A percentile compares a stretch with the other conserved stretches of the same genome.
phyloP scores from a whole-genome alignment of 2,888 invertebrate genomes.

The Nasonia oneida region DNA sequence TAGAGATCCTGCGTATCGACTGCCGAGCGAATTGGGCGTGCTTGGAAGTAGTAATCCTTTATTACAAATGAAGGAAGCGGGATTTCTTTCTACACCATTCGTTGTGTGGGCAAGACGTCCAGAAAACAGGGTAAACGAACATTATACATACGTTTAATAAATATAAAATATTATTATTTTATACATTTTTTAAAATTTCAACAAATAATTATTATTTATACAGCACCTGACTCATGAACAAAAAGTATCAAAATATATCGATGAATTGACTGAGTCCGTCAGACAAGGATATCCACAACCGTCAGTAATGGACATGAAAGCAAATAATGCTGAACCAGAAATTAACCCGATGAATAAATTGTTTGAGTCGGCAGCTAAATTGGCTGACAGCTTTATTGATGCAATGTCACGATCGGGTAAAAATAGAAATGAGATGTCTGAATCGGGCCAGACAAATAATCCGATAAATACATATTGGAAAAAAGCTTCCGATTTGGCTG shows the following conservation, averaged over 20 bases:
- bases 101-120: not conserved
- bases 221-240: no score
- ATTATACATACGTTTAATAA: no score
- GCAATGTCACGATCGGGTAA: not conserved
- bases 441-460: not conserved
- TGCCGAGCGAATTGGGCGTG: no score
- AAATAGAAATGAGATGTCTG: not conserved
- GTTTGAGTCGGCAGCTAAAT: not conserved
- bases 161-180: no score
- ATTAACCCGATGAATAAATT: not conserved
- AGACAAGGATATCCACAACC: no score
- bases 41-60: not conserved
- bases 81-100: conserved; percentile 3
- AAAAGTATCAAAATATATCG: no score
- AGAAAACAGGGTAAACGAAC: not conserved
- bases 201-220: no score
- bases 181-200: no score
- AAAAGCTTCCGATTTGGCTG: not conserved
- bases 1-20: no score
- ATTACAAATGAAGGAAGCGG: not conserved
- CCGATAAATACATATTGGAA: conserved; percentile 5
- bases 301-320: not conserved
- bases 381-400: not conserved
- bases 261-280: no score
- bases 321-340: not conserved